phyloP scores from a whole-genome alignment of 2,113 vertebrate genomes.

The Gasterosteus nipponicus region DNA sequence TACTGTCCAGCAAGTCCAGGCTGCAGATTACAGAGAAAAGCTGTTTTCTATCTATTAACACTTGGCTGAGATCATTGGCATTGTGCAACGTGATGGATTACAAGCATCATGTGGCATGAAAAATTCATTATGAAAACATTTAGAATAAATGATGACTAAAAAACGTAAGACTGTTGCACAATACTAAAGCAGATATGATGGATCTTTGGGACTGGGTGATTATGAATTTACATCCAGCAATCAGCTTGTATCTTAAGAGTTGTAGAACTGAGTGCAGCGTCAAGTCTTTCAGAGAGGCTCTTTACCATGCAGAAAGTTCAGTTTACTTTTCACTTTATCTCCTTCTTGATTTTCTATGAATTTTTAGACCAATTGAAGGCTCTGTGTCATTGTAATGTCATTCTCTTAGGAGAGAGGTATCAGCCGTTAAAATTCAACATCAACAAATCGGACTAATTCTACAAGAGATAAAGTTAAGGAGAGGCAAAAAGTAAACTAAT shows the following conservation, averaged over 20 bases:
- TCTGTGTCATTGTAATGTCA: neutral
- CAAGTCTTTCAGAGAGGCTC: neutral
- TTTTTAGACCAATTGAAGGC: neutral
- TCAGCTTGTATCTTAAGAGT: neutral
- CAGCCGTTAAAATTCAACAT: neutral
- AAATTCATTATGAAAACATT: slow-evolving; percentile 35
- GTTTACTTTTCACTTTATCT: neutral
- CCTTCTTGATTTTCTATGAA: neutral
- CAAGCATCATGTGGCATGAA: slow-evolving; percentile 17
- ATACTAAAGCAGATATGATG: neutral
- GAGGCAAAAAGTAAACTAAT: neutral
- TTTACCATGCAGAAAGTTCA: neutral
- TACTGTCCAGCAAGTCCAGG: slow-evolving; percentile 69
- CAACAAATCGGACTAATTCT: neutral
- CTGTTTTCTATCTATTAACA: slow-evolving; percentile 54
- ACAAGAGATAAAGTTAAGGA: neutral
- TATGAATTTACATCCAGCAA: neutral
- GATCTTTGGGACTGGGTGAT: neutral
- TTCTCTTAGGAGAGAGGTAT: neutral
- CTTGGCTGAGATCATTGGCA: slow-evolving; percentile 25
- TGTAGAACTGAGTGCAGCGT: neutral
- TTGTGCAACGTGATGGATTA: slow-evolving; percentile 42
- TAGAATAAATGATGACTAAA: slow-evolving; percentile 16
- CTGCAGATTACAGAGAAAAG: slow-evolving; percentile 57
- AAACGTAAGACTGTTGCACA: neutral